Percentiles rank a stretch among this genome's conserved stretches.
phyloP scores from a whole-genome alignment of 1,140 invertebrate genomes.

The Pseudomyrmex sp. region DNA sequence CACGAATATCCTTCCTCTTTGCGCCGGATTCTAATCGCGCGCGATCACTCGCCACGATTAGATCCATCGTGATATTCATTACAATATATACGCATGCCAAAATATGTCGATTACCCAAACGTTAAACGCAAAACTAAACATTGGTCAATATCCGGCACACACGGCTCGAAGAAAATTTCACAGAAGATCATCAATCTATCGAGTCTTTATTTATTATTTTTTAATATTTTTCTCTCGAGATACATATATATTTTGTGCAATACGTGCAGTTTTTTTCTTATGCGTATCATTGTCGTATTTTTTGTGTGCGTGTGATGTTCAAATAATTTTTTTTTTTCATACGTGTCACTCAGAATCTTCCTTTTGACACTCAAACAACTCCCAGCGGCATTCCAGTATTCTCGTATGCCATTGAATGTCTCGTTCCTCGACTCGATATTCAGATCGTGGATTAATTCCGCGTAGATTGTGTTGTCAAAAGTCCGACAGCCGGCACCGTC shows the following conservation, averaged over 20 bases:
- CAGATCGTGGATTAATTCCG: conserved; percentile 67
- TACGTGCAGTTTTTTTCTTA: not conserved
- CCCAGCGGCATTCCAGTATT: conserved; percentile 29
- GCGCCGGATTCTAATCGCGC: conserved; percentile 49
- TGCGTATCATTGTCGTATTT: not conserved
- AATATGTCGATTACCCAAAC: conserved; percentile 31
- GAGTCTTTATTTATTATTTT: not conserved
- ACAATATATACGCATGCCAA: not conserved
- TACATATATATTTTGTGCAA: too few species aligned
- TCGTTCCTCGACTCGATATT: conserved; percentile 55
- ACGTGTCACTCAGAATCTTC: conserved; percentile 12
- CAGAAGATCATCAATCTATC: too few species aligned
- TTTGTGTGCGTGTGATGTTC: not conserved
- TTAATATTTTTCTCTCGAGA: not conserved
- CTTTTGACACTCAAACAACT: not conserved
- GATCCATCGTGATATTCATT: conserved; percentile 20
- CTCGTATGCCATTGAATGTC: conserved; percentile 28
- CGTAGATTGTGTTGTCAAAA: conserved; percentile 82
- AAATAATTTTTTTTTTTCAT: conserved; percentile 12
- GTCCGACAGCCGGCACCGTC: conserved; percentile 75
- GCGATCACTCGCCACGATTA: conserved; percentile 63
- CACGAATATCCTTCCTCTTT: conserved; percentile 35
- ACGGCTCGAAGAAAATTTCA: not conserved
- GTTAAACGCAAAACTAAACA: not conserved
- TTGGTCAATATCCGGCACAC: not conserved